Base-by-base conservation (phyloP, 2,113 vertebrate species). In the Panthera tigris region DNA sequence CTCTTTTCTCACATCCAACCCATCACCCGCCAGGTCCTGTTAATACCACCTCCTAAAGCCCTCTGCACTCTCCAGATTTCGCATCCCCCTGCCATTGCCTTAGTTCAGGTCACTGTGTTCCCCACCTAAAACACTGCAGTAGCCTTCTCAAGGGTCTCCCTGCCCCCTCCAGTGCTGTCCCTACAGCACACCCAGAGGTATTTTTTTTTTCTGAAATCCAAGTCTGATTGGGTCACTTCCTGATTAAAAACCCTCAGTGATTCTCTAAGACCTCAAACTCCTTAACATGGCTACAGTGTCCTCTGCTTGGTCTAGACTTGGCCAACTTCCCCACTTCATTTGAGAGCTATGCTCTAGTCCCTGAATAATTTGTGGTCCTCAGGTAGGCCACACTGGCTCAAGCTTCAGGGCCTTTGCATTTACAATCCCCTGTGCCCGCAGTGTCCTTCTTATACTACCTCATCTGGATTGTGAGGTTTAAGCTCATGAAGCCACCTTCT, bases 71-170 rank as follows among this genome's bases (percentile, higher is more conserved):
- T 21, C 31, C 48, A 33, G 25, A 16, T 36, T n/a, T 78, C 21
- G 45, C 36, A 27, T 5, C 27, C 18, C 21, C 19, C 8, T 0
- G 0, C 71, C 9, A 0, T 7, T 3, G 73, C 13, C 16, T 11
- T 19, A 15, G 19, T 27, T 21, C 25, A 25, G 4, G 21, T 41
- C 66, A 14, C 21, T 21, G 19, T n/a, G 7, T 9, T 48, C n/a
- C 50, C 9, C 19, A 23, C 57, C n/a, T 2, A 11, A 87, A n/a
- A 36, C 6, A 11, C 82, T 15, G 31, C 2, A 2, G 21, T 16
- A 81, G 25, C 65, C 45, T 57, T 19, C 27, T 16, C 10, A 18
- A 15, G 15, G 31, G 7, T n/a, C 33, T 79, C 18, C 27, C 29
- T n/a, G 27, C 23, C 48, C 36, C n/a, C 41, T 36, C 25, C 29